These are phyloP conservation scores for Prunella strophiata DNA, from an alignment of 2,797 vertebrate genomes.

Conservation along the genomic window DNA sequence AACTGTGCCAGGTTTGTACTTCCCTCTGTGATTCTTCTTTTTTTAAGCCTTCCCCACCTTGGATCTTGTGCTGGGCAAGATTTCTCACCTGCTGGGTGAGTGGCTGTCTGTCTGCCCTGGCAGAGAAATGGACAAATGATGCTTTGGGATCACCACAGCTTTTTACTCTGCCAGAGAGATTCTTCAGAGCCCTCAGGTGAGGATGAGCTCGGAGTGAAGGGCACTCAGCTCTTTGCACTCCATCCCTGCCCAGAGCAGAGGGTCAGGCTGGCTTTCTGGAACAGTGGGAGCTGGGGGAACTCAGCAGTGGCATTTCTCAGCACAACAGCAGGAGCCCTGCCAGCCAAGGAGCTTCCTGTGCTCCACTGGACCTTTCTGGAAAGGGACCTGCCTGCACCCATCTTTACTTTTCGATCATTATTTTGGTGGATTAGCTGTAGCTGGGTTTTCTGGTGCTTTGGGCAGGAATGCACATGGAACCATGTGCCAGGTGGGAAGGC, in stretches of 20 bases:
- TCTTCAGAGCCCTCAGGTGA: background rate
- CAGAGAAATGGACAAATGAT: background rate
- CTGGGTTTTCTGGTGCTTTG: background rate
- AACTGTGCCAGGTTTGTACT: background rate
- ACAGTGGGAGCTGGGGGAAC: rapidly evolving
- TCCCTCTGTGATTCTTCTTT: background rate
- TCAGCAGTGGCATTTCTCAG: background rate
- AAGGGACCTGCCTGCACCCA: background rate
- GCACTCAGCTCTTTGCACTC: background rate
- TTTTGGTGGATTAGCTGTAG: background rate
- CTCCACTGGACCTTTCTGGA: background rate
- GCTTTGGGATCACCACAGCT: background rate
- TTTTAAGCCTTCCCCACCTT: background rate
- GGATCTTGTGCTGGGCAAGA: background rate
- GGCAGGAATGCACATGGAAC: background rate
- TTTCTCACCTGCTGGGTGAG: background rate
- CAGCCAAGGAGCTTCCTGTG: background rate
- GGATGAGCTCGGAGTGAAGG: background rate
- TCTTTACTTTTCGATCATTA: rapidly evolving
- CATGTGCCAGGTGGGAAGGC: background rate
- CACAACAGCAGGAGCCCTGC: background rate
- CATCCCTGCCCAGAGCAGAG: background rate
- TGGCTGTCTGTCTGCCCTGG: background rate
- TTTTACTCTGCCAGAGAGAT: background rate
- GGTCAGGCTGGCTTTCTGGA: background rate